phyloP scores from a whole-genome alignment of 2,113 vertebrate species.

The Lanius collurio region DNA sequence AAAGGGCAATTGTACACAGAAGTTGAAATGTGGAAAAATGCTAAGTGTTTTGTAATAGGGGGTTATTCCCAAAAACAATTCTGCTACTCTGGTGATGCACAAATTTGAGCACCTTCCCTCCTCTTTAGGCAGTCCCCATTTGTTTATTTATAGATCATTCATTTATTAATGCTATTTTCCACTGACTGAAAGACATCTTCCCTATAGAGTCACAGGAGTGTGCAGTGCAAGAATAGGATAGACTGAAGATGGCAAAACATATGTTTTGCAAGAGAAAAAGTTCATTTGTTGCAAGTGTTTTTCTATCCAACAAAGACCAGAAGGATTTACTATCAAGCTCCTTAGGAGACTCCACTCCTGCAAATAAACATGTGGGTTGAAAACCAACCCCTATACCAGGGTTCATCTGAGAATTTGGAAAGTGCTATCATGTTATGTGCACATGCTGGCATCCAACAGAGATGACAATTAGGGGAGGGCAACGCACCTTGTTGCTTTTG shows the following conservation, averaged over 20 bases:
- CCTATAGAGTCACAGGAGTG: background rate
- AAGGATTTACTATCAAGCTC: background rate
- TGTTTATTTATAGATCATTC: slow-evolving; percentile 38
- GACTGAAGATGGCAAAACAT: background rate
- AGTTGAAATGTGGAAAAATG: slow-evolving; percentile 28
- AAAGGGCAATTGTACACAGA: slow-evolving; percentile 29
- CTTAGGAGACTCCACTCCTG: background rate
- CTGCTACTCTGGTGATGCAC: background rate
- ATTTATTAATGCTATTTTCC: background rate
- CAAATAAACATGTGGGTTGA: background rate
- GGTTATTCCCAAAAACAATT: slow-evolving; percentile 36
- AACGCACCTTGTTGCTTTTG: rapidly evolving
- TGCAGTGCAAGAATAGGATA: background rate
- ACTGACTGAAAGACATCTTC: background rate
- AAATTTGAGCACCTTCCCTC: slow-evolving; percentile 11
- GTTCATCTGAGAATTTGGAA: background rate
- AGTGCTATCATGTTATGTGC: background rate
- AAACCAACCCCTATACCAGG: background rate
- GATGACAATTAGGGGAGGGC: background rate
- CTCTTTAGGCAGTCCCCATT: background rate
- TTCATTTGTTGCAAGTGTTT: background rate
- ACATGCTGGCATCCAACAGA: rapidly evolving
- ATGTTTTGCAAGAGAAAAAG: background rate
- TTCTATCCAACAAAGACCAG: background rate
- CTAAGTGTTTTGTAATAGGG: slow-evolving; percentile 34